Evolutionary conservation across 1,140 invertebrate genomes (phyloP).

Genomic region (Ceratoteleas bidentatus): DNA sequence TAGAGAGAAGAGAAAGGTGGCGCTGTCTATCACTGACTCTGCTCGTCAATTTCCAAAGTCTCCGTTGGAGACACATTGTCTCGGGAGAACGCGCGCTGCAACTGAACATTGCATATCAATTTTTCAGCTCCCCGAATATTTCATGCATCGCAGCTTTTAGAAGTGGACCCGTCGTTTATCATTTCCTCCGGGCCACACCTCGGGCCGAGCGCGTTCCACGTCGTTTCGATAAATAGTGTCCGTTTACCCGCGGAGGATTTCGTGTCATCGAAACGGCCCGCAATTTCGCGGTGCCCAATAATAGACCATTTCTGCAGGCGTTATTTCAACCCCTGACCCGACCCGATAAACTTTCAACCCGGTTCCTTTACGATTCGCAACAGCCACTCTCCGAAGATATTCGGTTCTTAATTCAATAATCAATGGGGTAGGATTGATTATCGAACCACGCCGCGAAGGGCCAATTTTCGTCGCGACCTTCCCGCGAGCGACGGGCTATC

Average conservation of each 20-base stretch:
- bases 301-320: conserved; percentile 35
- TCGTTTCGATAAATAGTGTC: neutral
- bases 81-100: neutral
- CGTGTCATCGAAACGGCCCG: neutral
- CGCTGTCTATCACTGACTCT: neutral
- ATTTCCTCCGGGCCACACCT: neutral
- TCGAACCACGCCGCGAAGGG: too few species aligned
- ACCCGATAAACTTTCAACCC: conserved; percentile 72
- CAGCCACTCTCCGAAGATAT: conserved; percentile 15
- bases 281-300: conserved; percentile 26
- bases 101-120: neutral
- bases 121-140: too few species aligned
- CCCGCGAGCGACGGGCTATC: conserved; percentile 11
- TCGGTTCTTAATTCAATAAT: conserved; percentile 37
- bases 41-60: too few species aligned
- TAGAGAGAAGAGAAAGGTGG: neutral
- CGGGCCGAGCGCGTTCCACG: neutral
- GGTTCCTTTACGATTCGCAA: conserved; percentile 43
- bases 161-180: neutral
- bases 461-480: conserved; percentile 27
- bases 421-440: conserved; percentile 10
- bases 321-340: conserved; percentile 48
- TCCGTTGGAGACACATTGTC: too few species aligned
- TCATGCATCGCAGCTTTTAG: neutral
- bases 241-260: too few species aligned